These are phyloP conservation scores for Orthosia cruda DNA, from an alignment of 2,888 invertebrate species.

Conservation along the genomic window DNA sequence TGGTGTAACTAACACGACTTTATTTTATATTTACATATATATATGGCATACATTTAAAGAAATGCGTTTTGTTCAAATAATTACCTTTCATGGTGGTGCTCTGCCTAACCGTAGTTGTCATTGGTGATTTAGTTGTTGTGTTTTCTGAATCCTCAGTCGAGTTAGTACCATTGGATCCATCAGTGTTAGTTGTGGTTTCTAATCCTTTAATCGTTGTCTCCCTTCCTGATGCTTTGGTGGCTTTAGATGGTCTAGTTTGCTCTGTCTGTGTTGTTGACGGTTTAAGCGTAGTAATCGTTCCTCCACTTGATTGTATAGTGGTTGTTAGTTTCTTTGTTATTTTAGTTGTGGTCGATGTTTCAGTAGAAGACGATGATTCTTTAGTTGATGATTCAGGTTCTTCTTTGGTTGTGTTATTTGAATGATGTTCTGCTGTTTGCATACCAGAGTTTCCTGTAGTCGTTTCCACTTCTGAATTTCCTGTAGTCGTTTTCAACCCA, in stretches of 20 bases:
- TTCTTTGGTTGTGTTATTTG: background rate
- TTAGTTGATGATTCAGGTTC: background rate
- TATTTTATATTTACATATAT: too few species aligned
- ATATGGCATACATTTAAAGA: background rate
- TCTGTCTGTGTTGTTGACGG: too few species aligned
- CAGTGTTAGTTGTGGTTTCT: too few species aligned
- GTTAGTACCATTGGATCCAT: too few species aligned
- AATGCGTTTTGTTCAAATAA: background rate
- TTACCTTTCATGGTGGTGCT: slow-evolving; percentile 29
- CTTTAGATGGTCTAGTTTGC: too few species aligned
- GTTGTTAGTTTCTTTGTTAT: background rate
- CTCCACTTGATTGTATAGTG: background rate
- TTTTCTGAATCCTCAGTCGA: too few species aligned
- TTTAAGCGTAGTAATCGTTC: too few species aligned
- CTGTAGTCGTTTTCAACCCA: too few species aligned
- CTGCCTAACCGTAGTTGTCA: background rate
- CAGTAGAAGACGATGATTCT: background rate
- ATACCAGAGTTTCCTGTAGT: background rate
- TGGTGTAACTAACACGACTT: too few species aligned
- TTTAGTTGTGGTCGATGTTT: background rate
- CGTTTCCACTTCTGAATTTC: too few species aligned
- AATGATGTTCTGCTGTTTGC: background rate
- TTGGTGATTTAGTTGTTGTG: slow-evolving; percentile 5
- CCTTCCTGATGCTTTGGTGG: too few species aligned
- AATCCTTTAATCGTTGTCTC: too few species aligned